Base-by-base conservation (phyloP, 1,140 invertebrate genomes). In the Fopius arisanus region DNA sequence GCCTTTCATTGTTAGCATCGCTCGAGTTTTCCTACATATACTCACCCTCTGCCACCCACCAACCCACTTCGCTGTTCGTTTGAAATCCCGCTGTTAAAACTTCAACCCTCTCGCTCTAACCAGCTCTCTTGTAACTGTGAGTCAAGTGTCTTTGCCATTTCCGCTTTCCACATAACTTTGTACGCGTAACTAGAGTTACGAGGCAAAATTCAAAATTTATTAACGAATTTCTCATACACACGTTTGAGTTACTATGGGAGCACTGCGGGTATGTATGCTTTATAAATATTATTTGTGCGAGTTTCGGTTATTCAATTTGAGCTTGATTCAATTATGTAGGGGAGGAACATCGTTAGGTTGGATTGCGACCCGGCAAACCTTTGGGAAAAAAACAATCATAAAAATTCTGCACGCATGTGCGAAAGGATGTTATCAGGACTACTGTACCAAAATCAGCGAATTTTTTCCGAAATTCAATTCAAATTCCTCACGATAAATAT, bases 111-210 rank as follows among this genome's bases (percentile, higher is more conserved):
- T 59, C 54, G 26, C 23, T 59, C 26, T 5, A 59, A 59, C 21
- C 23, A n/a, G n/a, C n/a, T 26, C 54, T 19, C 54, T 59, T 59
- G 54, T 59, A 28, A 59, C 54, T 28, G 54, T 59, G 54, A 59
- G 54, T 59, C 54, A 59, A 59, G 54, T 59, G 54, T 59, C 54
- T 59, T 28, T 59, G 54, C 54, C 54, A 59, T 59, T 59, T 59
- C 23, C 54, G 23, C 23, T 59, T 59, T 59, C 23, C 23, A 7
- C 54, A 28, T 59, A 59, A 59, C 54, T 59, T 26, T 59, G 54
- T 26, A 59, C 21, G 5, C 54, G 43, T 48, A 48, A 48, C 43
- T 48, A 59, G 21, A 26, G 21, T 59, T 59, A 26, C 26, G 19
- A 23, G 54, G 4, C 21, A 10, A 7, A 59, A 59, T 28, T 59